Conservation (phyloP, 2,888 invertebrate species). For the Stenotaenia linearis region DNA sequence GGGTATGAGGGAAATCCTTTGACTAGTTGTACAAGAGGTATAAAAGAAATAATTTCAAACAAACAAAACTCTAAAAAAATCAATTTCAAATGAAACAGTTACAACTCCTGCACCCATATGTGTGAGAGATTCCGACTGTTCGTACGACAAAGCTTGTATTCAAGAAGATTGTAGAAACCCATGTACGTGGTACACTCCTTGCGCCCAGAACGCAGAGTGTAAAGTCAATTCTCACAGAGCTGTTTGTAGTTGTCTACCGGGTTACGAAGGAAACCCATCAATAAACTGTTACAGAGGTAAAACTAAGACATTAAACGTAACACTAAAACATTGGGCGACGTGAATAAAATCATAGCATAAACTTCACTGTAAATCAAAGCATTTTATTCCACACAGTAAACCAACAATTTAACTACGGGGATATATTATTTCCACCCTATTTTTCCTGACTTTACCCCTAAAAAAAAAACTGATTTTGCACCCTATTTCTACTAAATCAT, state of each 20-base stretch:
- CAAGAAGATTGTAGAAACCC: slow-evolving; percentile 37
- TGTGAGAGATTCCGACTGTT: slow-evolving; percentile 34
- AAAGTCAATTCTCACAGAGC: slow-evolving; percentile 41
- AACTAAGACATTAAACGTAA: slow-evolving; percentile 35
- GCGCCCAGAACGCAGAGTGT: slow-evolving; percentile 36
- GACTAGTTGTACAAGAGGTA: neutral
- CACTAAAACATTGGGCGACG: neutral
- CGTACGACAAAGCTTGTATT: slow-evolving; percentile 34
- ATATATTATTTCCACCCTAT: no score
- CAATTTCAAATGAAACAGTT: no score
- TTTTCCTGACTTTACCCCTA: no score
- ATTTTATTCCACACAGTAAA: no score
- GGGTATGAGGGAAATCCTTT: slow-evolving; percentile 36
- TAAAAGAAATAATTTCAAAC: neutral
- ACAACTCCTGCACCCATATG: slow-evolving; percentile 33
- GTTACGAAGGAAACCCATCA: slow-evolving; percentile 42
- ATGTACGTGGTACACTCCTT: slow-evolving; percentile 48
- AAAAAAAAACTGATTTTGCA: no score
- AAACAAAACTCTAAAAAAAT: neutral
- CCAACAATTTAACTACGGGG: no score
- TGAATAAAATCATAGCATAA: no score
- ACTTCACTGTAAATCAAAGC: no score
- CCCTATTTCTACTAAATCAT: no score
- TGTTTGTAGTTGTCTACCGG: slow-evolving; percentile 45
- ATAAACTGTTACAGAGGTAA: slow-evolving; percentile 40